phyloP scores from a whole-genome alignment of 2,113 vertebrate species.

The Vanacampus margaritifer region DNA sequence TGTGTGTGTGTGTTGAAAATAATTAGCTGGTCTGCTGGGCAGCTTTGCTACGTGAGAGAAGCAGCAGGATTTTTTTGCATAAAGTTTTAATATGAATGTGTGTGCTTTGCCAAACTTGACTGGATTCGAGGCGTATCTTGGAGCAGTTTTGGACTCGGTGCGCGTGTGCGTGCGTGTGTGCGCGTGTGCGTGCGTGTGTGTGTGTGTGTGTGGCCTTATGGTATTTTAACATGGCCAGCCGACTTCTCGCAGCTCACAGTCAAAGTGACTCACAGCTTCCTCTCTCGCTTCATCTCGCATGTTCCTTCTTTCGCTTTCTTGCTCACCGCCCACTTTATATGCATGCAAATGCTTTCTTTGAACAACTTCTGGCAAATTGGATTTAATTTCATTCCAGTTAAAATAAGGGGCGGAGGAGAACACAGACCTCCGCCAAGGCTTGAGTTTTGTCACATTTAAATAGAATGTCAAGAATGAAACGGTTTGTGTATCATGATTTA shows the following conservation, averaged over 20 bases:
- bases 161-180: conserved; percentile 10
- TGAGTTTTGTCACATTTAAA: too few species aligned
- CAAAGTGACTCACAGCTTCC: conserved; percentile 80
- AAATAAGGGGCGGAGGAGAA: too few species aligned
- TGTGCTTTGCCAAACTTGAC: conserved; percentile 17
- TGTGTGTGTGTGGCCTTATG: conserved; percentile 35
- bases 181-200: conserved; percentile 11
- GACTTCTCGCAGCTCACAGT: conserved; percentile 73
- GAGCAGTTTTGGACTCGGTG: not conserved
- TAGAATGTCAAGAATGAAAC: too few species aligned
- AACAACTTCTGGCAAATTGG: too few species aligned
- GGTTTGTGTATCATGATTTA: too few species aligned
- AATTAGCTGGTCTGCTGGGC: conserved; percentile 58
- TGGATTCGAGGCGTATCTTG: not conserved
- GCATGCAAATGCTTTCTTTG: not conserved
- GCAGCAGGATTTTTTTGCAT: conserved; percentile 30
- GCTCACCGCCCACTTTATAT: not conserved
- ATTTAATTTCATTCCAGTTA: too few species aligned
- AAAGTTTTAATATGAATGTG: conserved; percentile 24
- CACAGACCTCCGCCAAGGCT: too few species aligned
- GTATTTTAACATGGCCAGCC: conserved; percentile 65
- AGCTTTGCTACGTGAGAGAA: conserved; percentile 22
- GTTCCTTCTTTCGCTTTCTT: conserved; percentile 16
- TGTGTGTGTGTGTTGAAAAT: conserved; percentile 45
- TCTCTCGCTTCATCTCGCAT: conserved; percentile 33